phyloP scores from a whole-genome alignment of 2,113 vertebrate genomes.

The Actenoides lindsayi region DNA sequence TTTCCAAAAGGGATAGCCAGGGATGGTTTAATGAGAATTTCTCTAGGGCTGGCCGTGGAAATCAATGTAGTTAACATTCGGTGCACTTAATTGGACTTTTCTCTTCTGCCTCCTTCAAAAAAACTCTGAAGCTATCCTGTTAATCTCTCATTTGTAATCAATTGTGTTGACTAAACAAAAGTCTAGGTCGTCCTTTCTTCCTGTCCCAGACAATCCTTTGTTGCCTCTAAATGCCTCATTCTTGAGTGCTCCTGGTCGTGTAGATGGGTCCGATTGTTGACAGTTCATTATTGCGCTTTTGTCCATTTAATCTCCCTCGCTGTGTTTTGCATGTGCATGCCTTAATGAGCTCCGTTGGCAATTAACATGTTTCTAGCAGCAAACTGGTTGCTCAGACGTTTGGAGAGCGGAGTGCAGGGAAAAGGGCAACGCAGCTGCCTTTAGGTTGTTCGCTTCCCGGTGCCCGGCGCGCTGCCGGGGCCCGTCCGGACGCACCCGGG shows the following conservation, averaged over 20 bases:
- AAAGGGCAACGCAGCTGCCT: slow-evolving; percentile 92
- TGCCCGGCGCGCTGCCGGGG: slow-evolving; percentile 33
- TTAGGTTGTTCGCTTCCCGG: slow-evolving; percentile 84
- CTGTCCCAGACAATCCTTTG: slow-evolving; percentile 96
- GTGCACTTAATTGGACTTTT: slow-evolving; percentile 99
- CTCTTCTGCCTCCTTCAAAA: slow-evolving; percentile 88
- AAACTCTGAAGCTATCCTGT: slow-evolving; percentile 93
- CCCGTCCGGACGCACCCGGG: slow-evolving; percentile 49
- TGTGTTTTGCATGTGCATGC: slow-evolving; percentile 91
- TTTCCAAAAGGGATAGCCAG: slow-evolving; percentile 90
- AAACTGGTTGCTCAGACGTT: slow-evolving; percentile 95
- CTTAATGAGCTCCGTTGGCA: slow-evolving; percentile 95
- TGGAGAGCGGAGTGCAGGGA: slow-evolving; percentile 88
- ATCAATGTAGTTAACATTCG: slow-evolving; percentile 99
- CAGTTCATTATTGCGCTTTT: slow-evolving; percentile 97
- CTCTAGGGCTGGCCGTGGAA: slow-evolving; percentile 95
- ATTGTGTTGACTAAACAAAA: slow-evolving; percentile 99
- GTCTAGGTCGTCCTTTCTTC: slow-evolving; percentile 96
- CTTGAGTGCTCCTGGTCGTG: slow-evolving; percentile 90
- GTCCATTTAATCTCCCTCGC: slow-evolving; percentile 88
- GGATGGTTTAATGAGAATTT: slow-evolving; percentile 99
- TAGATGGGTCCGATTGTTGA: slow-evolving; percentile 96
- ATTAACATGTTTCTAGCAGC: slow-evolving; percentile 97
- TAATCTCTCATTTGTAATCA: slow-evolving; percentile 99
- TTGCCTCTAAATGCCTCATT: slow-evolving; percentile 95